A percentile compares a stretch with the other conserved stretches of the same genome.
Conservation (phyloP, 2,888 invertebrate genomes). For the Leptura quadrifasciata region DNA sequence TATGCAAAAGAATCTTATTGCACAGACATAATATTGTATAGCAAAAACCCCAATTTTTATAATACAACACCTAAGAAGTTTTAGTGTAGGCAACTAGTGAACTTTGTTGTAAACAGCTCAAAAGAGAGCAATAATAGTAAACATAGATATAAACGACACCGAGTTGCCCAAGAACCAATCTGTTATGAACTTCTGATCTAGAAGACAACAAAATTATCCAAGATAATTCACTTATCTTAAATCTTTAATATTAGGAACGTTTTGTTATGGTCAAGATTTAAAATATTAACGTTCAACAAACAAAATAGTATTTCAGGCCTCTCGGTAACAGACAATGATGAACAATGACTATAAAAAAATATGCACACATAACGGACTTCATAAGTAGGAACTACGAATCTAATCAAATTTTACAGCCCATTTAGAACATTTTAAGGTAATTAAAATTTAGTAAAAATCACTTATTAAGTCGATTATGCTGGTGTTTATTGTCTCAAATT, state of each 20-base stretch:
- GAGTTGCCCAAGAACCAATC: neutral
- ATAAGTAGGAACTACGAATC: neutral
- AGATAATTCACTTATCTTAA: neutral
- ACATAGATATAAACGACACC: slow-evolving; percentile 15
- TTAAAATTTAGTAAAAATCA: neutral
- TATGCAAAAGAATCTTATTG: slow-evolving; percentile 41
- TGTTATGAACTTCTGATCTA: neutral
- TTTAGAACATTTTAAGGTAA: neutral
- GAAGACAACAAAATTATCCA: neutral
- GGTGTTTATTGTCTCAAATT: slow-evolving; percentile 26
- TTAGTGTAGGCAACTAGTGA: slow-evolving; percentile 48
- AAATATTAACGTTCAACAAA: neutral
- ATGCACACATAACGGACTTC: slow-evolving; percentile 16
- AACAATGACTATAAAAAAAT: slow-evolving; percentile 1
- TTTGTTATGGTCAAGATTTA: neutral
- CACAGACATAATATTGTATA: slow-evolving; percentile 12
- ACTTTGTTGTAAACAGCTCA: slow-evolving; percentile 32
- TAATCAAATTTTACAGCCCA: neutral
- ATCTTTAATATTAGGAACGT: slow-evolving; percentile 18
- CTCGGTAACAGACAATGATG: slow-evolving; percentile 14
- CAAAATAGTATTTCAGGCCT: slow-evolving; percentile 16
- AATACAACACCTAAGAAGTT: slow-evolving; percentile 17
- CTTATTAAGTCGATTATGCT: slow-evolving; percentile 21
- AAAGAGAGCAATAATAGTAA: slow-evolving; percentile 28
- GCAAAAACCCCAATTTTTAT: slow-evolving; percentile 23